phyloP scores from a whole-genome alignment of 1,140 invertebrate species.

The Zaprionus africanus region DNA sequence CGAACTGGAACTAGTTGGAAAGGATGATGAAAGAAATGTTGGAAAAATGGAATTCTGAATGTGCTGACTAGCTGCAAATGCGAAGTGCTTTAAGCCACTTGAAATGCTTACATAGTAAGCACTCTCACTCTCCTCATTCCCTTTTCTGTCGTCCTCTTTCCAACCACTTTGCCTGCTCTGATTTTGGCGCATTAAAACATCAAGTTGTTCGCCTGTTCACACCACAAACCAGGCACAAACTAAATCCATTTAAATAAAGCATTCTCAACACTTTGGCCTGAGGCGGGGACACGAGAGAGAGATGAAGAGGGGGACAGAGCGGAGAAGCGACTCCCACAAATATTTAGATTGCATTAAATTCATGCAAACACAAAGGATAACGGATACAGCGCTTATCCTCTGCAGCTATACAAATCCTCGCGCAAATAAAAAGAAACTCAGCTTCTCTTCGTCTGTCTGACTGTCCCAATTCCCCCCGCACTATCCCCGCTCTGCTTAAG shows the following conservation, averaged over 20 bases:
- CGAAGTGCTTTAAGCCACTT: background rate
- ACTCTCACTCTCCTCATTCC: background rate
- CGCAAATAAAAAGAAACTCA: conserved; percentile 65
- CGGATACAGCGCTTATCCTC: conserved; percentile 77
- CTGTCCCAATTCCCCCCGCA: background rate
- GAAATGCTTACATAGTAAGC: background rate
- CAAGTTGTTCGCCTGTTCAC: conserved; percentile 37
- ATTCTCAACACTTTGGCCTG: conserved; percentile 30
- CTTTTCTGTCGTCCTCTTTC: background rate
- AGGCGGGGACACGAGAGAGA: conserved; percentile 28
- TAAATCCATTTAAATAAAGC: conserved; percentile 74
- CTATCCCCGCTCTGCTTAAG: background rate
- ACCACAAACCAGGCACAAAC: conserved; percentile 54
- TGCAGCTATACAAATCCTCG: conserved; percentile 75
- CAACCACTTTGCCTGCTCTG: conserved; percentile 8
- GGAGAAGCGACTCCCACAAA: conserved; percentile 57
- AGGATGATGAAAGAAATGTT: background rate
- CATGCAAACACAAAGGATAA: conserved; percentile 81
- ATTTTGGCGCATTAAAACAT: conserved; percentile 47
- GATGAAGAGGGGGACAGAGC: background rate
- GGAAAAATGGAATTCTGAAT: background rate
- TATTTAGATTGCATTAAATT: conserved; percentile 83
- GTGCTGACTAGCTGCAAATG: background rate
- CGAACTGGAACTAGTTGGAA: background rate
- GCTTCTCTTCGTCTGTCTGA: conserved; percentile 4